These are phyloP conservation scores for Cotesia glomerata DNA, from an alignment of 1,140 invertebrate genomes.

Conservation along the genomic window DNA sequence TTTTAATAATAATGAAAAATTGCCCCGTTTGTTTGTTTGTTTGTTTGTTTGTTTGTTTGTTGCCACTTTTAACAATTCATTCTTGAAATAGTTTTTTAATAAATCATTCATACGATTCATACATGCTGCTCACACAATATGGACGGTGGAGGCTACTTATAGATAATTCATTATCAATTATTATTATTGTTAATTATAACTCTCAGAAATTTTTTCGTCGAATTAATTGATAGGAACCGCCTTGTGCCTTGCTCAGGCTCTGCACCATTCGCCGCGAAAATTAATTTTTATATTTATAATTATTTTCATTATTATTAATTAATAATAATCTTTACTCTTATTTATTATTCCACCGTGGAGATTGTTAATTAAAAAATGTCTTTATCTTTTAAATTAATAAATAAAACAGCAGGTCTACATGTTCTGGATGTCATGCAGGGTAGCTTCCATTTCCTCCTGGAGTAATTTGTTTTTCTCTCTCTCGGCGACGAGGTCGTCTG, in stretches of 20 bases:
- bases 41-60: too few species aligned
- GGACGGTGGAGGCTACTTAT: constrained; percentile 11
- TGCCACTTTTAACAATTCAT: neutral
- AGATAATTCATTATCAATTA: neutral
- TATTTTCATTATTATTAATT: neutral
- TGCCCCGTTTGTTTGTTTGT: too few species aligned
- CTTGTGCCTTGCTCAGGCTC: too few species aligned
- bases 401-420: constrained; percentile 75
- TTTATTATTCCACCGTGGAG: neutral
- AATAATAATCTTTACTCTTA: neutral
- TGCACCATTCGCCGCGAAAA: neutral
- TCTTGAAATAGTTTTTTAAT: neutral
- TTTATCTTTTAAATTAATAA: neutral
- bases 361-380: neutral
- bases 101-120: constrained; percentile 20
- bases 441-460: constrained; percentile 98
- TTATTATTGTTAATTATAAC: neutral
- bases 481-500: constrained; percentile 95
- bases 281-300: neutral
- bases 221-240: neutral
- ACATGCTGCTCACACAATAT: constrained; percentile 17
- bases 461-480: constrained; percentile 96
- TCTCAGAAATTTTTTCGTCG: neutral
- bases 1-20: too few species aligned
- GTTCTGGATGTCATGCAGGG: constrained; percentile 98